Evolutionary conservation across 2,113 vertebrate genomes (phyloP), one percentile per base, ranked within the genome.

Genomic region (Myocastor coypus): DNA sequence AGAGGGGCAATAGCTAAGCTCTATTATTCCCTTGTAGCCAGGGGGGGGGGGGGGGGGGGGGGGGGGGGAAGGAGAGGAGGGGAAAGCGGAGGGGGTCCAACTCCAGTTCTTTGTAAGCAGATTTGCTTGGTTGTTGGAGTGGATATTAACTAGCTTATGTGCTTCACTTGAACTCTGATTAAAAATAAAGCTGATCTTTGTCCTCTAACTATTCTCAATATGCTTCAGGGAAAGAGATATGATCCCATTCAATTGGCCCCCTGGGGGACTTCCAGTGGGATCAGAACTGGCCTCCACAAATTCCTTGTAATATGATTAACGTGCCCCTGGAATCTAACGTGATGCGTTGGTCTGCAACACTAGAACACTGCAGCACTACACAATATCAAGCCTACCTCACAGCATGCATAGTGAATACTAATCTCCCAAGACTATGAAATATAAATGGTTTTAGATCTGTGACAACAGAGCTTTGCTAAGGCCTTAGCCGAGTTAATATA

Each of bases 111-210:
- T 2, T 1, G 5, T 34, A 55, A n/a, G 20, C 46, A 82, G 52
- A 71, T 73, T 19, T 52, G 34, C 32, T 46, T 14, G 17, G 42
- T 90, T 37, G 14, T 91, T n/a, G 32, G 46, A 40, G 71, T 42
- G 85, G 46, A 42, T 57, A n/a, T 71, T 46, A 81, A 50, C 26
- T 61, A 68, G 17, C 20, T n/a, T 34, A 46, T 68, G 26, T 61
- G 37, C 19, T 69, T 30, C 46, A 68, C 50, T 11, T 78, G 61
- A 52, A 61, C 32, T 83, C 30, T 78, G 78, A 42, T 22, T 69
- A 89, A 55, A 87, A 82, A 50, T 85, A 46, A 81, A 82, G 14
- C n/a, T 88, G 32, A 90, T 46, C 55, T 24, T 77, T 83, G 11
- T 26, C 40, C 19, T 92, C n/a, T 50, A 3, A 3, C 40, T 75